Evolutionary conservation across 2,888 invertebrate genomes (phyloP).

Genomic region (Lithodes maja): DNA sequence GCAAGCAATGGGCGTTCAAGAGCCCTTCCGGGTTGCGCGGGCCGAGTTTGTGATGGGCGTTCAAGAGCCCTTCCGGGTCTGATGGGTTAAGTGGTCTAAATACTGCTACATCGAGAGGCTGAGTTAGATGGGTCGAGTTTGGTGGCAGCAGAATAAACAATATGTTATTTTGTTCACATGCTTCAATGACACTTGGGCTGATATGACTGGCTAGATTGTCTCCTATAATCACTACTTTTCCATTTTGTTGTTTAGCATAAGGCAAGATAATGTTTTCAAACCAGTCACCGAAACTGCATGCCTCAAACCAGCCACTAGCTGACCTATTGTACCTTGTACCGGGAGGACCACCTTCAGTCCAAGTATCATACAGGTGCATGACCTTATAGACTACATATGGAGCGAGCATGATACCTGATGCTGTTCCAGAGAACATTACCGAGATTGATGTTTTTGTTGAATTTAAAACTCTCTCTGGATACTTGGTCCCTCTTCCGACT

Average conservation of each 20-base stretch:
- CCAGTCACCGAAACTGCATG: slow-evolving; percentile 73
- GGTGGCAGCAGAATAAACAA: slow-evolving; percentile 49
- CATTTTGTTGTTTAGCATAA: slow-evolving; percentile 70
- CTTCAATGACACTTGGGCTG: slow-evolving; percentile 72
- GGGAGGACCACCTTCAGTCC: slow-evolving; percentile 75
- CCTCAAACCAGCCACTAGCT: slow-evolving; percentile 73
- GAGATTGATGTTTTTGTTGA: slow-evolving; percentile 73
- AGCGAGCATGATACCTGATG: slow-evolving; percentile 74
- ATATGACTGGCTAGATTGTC: slow-evolving; percentile 74
- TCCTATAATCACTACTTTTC: slow-evolving; percentile 73
- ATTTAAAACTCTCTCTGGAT: slow-evolving; percentile 73
- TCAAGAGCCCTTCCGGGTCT: no score
- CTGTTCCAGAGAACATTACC: slow-evolving; percentile 74
- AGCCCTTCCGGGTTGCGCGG: no score
- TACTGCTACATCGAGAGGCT: slow-evolving; percentile 60
- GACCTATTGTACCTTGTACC: slow-evolving; percentile 74
- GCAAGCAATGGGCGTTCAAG: no score
- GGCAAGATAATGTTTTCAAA: slow-evolving; percentile 72
- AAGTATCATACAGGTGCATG: slow-evolving; percentile 74
- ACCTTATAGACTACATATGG: slow-evolving; percentile 75
- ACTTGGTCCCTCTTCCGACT: background rate
- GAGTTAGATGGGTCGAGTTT: slow-evolving; percentile 51
- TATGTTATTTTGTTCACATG: slow-evolving; percentile 30
- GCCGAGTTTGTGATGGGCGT: no score
- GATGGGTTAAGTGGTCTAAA: slow-evolving; percentile 41